Base-by-base conservation (phyloP, 1,140 invertebrate genomes). In the Trichogramma pretiosum region DNA sequence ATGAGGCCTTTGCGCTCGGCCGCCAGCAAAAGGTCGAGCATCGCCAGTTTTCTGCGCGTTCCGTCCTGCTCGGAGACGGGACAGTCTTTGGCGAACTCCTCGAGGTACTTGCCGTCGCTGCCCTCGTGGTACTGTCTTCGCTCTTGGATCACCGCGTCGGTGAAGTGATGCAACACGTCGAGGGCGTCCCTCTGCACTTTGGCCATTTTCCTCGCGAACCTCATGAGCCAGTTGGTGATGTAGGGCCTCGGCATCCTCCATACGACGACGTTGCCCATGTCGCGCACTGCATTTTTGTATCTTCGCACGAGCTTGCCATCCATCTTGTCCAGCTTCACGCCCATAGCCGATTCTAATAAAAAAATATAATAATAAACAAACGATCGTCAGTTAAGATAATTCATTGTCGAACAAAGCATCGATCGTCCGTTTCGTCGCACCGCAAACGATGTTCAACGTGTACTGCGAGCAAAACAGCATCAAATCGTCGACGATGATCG, bases 401-500 rank as follows among this genome's bases (percentile, higher is more conserved):
- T 28, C 5, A 28, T 5, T 28, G 11, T 5, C 24, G 24, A 28
- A 28, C 11, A 28, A 28, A 28, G 24, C 24, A 28, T 5, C 24
- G n/a, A n/a, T n/a, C n/a, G n/a, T n/a, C n/a, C n/a, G n/a, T 11
- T 28, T 28, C 24, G 11, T 46, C 61, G 77, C 79, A 77, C 88
- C 84, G 61, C 83, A 86, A 53, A 90, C 87, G n/a, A 84, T 76
- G 54, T 89, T 86, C 34, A 93, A 67, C 4, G 88, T 80, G 59
- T 81, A 88, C 19, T 82, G 71, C 2, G 84, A 82, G 13, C 89
- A 67, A 47, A 78, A 74, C 0, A 80, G 77, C 57, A 81, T 72
- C 8, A 92, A 70, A 62, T 88, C 74, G 33, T 63, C 50, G 0
- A 51, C 46, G 1, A n/a, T n/a, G n/a, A n/a, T n/a, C n/a, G 53